Base-by-base conservation (phyloP, 2,888 invertebrate species). In the Dione vanillae region DNA sequence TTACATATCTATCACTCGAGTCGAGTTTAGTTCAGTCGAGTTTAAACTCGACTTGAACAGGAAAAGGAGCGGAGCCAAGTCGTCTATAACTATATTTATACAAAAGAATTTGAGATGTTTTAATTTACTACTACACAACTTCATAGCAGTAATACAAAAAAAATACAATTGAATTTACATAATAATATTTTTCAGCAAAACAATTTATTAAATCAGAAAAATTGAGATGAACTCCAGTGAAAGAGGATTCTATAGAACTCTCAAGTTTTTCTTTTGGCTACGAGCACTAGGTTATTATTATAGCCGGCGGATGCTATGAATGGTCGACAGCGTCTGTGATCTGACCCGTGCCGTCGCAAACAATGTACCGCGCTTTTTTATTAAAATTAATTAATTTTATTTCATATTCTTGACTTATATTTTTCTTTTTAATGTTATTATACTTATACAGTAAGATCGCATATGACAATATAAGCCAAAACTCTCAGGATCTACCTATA, bases 271-370 rank as follows among this genome's bases (percentile, higher is more conserved):
- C 35, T 51, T 14, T 40, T 11, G 35, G 27, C 9, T 37, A 16
- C 37, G 16, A 16, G 14, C 19, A 37, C 49, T 51, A 49, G 64
- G 19, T 49, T 64, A 40, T 56, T 64, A 64, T 69, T 69, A 64
- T 56, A 19, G n/a, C 64, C 64, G 54, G 43, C 52, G 62, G 62
- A 37, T 56, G 47, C 56, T 54, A 35, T 37, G 43, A 56, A 56
- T 47, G 54, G 54, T 40, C 40, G 62, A 45, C 43, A 40, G 62
- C 54, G 40, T 14, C 14, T 51, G 64, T 37, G 37, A 37, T 14
- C 40, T 47, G 68, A 69, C 54, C 68, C 64, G 68, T 45, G 37
- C 37, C 37, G 37, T 27, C 45, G 11, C 47, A 45, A 52, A 62
- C 52, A 68, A 67, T 35, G 51, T 56, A 43, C 61, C 19, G 9